Evolutionary conservation across 2,888 invertebrate genomes (phyloP).

Genomic region (Brachycybe producta): DNA sequence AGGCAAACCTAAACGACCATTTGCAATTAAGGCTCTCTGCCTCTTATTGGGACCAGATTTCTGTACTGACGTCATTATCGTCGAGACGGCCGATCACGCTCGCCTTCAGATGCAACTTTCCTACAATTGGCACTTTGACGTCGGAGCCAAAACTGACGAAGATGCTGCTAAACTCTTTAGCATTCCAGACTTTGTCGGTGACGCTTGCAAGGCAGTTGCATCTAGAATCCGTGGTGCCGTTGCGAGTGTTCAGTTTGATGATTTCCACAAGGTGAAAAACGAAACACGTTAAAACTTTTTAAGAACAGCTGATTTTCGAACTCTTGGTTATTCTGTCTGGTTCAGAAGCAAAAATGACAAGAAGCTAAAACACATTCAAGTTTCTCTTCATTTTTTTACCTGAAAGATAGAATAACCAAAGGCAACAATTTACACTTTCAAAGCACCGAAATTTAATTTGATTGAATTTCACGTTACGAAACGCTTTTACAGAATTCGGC

Average conservation of each 20-base stretch:
- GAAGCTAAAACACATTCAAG: too few relatives aligned
- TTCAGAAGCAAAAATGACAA: too few relatives aligned
- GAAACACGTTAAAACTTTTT: too few relatives aligned
- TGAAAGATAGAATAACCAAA: too few relatives aligned
- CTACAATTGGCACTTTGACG: slow-evolving; percentile 41
- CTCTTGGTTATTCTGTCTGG: too few relatives aligned
- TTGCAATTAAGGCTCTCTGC: slow-evolving; percentile 37
- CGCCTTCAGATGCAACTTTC: slow-evolving; percentile 39
- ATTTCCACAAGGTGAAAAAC: slow-evolving; percentile 38
- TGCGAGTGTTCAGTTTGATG: slow-evolving; percentile 39
- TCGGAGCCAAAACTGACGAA: slow-evolving; percentile 27
- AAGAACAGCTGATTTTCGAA: too few relatives aligned
- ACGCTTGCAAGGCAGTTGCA: slow-evolving; percentile 40
- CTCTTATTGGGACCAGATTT: slow-evolving; percentile 41
- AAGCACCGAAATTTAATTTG: too few relatives aligned
- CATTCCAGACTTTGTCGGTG: slow-evolving; percentile 42
- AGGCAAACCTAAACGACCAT: slow-evolving; percentile 39
- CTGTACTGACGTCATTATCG: slow-evolving; percentile 39
- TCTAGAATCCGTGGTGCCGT: slow-evolving; percentile 39
- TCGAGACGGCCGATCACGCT: slow-evolving; percentile 41
- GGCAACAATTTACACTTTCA: too few relatives aligned
- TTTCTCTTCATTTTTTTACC: too few relatives aligned
- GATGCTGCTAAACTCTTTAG: slow-evolving; percentile 37
- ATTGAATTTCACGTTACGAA: not conserved
- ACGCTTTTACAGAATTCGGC: slow-evolving; percentile 35